Evolutionary conservation across 1,140 invertebrate species (phyloP).

Genomic region (Ladona fulva): DNA sequence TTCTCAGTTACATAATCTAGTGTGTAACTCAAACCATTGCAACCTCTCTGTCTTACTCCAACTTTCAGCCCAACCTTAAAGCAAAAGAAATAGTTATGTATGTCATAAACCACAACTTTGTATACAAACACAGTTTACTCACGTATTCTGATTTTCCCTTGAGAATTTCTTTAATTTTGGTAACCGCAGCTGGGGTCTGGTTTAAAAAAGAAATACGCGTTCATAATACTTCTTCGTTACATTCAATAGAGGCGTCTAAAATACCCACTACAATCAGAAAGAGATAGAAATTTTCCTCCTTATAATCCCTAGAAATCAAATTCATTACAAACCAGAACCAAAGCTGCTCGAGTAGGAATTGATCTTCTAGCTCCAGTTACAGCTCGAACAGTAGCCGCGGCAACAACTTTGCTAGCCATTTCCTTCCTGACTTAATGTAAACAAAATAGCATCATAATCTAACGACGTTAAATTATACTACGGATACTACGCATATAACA

Average conservation of each 20-base stretch:
- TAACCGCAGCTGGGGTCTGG: conserved; percentile 70
- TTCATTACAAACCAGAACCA: neutral
- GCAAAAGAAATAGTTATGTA: conserved; percentile 23
- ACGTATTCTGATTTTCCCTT: conserved; percentile 59
- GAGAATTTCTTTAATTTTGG: conserved; percentile 71
- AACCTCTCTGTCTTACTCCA: conserved; percentile 92
- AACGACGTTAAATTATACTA: too few relatives aligned
- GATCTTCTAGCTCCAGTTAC: conserved; percentile 34
- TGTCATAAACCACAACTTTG: conserved; percentile 12
- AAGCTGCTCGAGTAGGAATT: neutral
- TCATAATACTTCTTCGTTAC: too few relatives aligned
- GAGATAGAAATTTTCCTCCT: conserved; percentile 22
- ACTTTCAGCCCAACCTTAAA: conserved; percentile 82
- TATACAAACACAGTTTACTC: conserved; percentile 39
- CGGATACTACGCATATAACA: too few relatives aligned
- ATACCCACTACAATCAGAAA: conserved; percentile 30
- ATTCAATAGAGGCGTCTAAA: too few relatives aligned
- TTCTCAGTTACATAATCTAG: conserved; percentile 89
- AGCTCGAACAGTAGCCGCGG: conserved; percentile 76
- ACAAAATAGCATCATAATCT: neutral
- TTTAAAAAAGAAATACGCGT: conserved; percentile 22
- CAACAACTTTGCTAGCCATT: conserved; percentile 46
- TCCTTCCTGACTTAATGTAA: neutral
- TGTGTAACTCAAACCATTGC: conserved; percentile 96
- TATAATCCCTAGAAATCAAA: conserved; percentile 17